These are phyloP conservation scores for Kryptolebias marmoratus DNA, from an alignment of 2,113 vertebrate genomes.

Conservation along the genomic window DNA sequence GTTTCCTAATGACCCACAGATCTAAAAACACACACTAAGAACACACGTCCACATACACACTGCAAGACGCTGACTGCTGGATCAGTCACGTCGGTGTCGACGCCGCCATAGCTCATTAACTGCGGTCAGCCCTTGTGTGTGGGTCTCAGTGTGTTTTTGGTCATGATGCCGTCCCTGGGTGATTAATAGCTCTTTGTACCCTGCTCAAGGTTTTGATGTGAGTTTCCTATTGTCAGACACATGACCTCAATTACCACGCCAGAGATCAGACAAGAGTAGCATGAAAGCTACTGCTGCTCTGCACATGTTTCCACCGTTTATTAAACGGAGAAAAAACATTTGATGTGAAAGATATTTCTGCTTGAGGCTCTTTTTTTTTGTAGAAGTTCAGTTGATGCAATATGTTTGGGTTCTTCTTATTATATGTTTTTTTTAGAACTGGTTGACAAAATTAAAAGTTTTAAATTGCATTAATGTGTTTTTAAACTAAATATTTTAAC, in stretches of 20 bases:
- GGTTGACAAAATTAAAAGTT: neutral
- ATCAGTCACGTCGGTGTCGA: slow-evolving; percentile 47
- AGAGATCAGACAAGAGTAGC: slow-evolving; percentile 54
- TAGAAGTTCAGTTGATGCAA: neutral
- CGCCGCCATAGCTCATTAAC: slow-evolving; percentile 60
- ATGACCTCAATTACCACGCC: slow-evolving; percentile 64
- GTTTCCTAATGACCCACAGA: slow-evolving; percentile 62
- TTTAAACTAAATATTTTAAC: neutral
- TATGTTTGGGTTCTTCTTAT: neutral
- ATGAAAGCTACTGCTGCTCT: slow-evolving; percentile 10
- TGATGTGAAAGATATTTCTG: slow-evolving; percentile 14
- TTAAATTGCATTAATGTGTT: neutral
- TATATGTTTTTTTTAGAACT: too few species aligned
- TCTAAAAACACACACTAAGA: slow-evolving; percentile 16
- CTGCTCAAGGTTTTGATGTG: slow-evolving; percentile 45
- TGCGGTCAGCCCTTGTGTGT: slow-evolving; percentile 20
- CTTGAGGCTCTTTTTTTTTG: neutral
- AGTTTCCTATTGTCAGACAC: slow-evolving; percentile 67
- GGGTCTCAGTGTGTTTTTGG: slow-evolving; percentile 15
- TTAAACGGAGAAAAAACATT: slow-evolving; percentile 17
- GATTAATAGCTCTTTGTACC: slow-evolving; percentile 67
- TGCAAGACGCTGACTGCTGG: neutral
- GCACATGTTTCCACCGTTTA: slow-evolving; percentile 28
- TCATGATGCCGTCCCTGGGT: slow-evolving; percentile 56
- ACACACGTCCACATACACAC: neutral